Evolutionary conservation across 2,113 vertebrate species (phyloP).

Genomic region (Oplegnathus fasciatus): DNA sequence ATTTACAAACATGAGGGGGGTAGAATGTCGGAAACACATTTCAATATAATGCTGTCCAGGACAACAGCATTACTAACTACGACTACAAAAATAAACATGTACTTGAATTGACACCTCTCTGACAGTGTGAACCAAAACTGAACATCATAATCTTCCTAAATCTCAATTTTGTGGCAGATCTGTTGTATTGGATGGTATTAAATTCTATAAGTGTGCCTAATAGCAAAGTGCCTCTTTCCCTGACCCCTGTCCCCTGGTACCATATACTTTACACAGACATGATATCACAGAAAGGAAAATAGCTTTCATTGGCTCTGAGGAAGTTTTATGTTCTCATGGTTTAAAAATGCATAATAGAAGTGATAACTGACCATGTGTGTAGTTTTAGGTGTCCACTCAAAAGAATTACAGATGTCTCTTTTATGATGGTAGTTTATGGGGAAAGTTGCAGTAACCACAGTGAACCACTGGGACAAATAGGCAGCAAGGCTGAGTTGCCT

Average conservation of each 20-base stretch:
- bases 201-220: background rate
- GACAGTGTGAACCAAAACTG: too few species aligned
- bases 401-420: background rate
- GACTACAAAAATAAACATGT: too few species aligned
- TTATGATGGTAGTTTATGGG: background rate
- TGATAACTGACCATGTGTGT: background rate
- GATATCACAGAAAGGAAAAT: background rate
- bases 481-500: background rate
- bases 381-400: background rate
- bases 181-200: background rate
- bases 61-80: too few species aligned
- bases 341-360: background rate
- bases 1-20: background rate
- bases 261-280: background rate
- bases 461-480: background rate
- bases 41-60: background rate
- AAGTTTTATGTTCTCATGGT: background rate
- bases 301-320: too few species aligned
- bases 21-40: background rate
- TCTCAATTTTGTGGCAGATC: background rate
- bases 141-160: background rate
- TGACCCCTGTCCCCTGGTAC: background rate
- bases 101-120: too few species aligned
- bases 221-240: background rate
- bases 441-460: background rate